These are phyloP conservation scores for Hirtodrosophila duncani DNA, from an alignment of 2,888 invertebrate genomes.

Conservation along the genomic window DNA sequence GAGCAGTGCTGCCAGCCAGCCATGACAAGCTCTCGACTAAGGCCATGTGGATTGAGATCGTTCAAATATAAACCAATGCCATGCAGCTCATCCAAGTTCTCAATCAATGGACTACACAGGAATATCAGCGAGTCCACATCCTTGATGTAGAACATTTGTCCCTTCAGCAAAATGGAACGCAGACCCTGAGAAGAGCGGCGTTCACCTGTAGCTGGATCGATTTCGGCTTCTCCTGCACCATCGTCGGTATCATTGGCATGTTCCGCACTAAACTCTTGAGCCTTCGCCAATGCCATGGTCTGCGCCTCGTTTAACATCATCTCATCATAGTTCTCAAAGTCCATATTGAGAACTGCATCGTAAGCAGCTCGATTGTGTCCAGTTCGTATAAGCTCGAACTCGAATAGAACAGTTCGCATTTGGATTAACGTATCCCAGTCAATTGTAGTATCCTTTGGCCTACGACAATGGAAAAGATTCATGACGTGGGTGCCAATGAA, in stretches of 20 bases:
- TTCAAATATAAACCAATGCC: constrained; percentile 88
- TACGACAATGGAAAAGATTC: constrained; percentile 86
- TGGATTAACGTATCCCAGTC: constrained; percentile 91
- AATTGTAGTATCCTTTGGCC: constrained; percentile 89
- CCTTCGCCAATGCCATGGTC: constrained; percentile 42
- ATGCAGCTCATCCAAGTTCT: constrained; percentile 89
- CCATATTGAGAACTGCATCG: constrained; percentile 67
- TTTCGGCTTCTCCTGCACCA: constrained; percentile 44
- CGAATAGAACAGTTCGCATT: constrained; percentile 90
- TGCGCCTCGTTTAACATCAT: constrained; percentile 64
- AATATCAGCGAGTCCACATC: constrained; percentile 90
- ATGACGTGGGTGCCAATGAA: constrained; percentile 84
- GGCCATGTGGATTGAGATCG: constrained; percentile 90
- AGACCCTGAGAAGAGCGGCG: constrained; percentile 64
- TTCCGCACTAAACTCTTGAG: constrained; percentile 43
- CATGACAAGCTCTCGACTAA: constrained; percentile 89
- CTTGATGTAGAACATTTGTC: constrained; percentile 90
- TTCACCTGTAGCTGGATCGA: constrained; percentile 58
- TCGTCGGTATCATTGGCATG: constrained; percentile 25
- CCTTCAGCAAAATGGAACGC: constrained; percentile 86
- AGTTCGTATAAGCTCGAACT: constrained; percentile 87
- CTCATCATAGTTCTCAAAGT: constrained; percentile 69
- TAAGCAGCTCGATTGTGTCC: constrained; percentile 72
- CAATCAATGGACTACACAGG: constrained; percentile 93
- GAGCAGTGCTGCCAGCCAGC: constrained; percentile 92